Conservation (phyloP, 2,113 vertebrate genomes). For the Scartelaos histophorus region DNA sequence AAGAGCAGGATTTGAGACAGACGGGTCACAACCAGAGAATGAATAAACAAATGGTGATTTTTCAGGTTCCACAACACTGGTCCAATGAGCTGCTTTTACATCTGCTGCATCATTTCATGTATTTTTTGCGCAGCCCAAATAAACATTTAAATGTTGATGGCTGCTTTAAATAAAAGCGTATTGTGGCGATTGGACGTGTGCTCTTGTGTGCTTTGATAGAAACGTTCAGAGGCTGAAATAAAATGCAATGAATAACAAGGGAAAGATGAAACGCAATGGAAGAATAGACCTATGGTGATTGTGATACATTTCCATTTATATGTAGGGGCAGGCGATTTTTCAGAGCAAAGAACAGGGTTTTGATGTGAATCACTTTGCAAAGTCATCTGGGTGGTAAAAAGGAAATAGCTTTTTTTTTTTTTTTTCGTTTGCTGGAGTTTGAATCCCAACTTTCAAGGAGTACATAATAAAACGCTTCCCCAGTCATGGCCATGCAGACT, state of each 20-base stretch:
- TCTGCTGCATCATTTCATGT: background rate
- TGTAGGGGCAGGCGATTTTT: constrained; percentile 61
- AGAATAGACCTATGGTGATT: constrained; percentile 27
- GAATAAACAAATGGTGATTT: background rate
- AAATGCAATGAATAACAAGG: constrained; percentile 21
- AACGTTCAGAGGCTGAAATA: constrained; percentile 10
- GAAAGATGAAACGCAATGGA: constrained; percentile 22
- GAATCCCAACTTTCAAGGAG: constrained; percentile 57
- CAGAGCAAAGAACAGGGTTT: constrained; percentile 48
- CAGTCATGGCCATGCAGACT: constrained; percentile 41
- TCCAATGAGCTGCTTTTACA: background rate
- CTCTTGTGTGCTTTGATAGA: constrained; percentile 7
- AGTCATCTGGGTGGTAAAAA: constrained; percentile 50
- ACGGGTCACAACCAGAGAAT: background rate
- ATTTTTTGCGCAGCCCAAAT: background rate
- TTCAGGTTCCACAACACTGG: background rate
- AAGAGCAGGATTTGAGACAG: background rate
- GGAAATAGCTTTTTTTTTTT: constrained; percentile 46
- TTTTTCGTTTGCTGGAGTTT: constrained; percentile 41
- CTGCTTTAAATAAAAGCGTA: constrained; percentile 23
- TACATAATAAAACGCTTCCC: constrained; percentile 40
- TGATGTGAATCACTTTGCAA: constrained; percentile 58
- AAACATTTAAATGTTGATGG: constrained; percentile 1
- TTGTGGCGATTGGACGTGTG: constrained; percentile 4
- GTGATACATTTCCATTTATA: constrained; percentile 75